A percentile compares a stretch with the other conserved stretches of the same genome.
Conservation (phyloP, 2,888 invertebrate species). For the Rhimphoctona megacephalus region DNA sequence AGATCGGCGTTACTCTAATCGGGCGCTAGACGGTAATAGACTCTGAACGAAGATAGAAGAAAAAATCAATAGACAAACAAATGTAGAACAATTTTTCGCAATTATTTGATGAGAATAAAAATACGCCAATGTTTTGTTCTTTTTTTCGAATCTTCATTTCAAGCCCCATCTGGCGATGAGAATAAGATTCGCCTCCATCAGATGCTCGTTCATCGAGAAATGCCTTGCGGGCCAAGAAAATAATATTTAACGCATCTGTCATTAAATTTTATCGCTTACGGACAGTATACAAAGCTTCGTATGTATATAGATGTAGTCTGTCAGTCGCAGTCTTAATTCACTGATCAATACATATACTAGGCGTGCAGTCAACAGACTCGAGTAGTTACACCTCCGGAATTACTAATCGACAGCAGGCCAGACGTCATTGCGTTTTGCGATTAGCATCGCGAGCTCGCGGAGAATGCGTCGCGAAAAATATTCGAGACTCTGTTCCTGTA, state of each 20-base stretch:
- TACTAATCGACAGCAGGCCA: conserved; percentile 62
- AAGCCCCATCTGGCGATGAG: conserved; percentile 20
- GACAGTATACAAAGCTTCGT: background rate
- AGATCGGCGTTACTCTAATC: background rate
- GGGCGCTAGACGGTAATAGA: background rate
- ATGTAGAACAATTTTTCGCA: background rate
- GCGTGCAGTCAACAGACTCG: conserved; percentile 41
- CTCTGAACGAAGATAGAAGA: background rate
- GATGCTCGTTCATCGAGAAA: conserved; percentile 30
- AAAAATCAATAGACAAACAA: background rate
- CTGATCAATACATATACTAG: conserved; percentile 55
- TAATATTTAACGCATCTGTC: conserved; percentile 52
- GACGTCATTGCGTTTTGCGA: conserved; percentile 61
- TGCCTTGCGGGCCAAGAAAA: conserved; percentile 27
- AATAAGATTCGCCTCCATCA: conserved; percentile 20
- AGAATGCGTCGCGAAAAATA: conserved; percentile 70
- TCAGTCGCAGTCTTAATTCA: conserved; percentile 57
- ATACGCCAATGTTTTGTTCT: background rate
- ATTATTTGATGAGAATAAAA: background rate
- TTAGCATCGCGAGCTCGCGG: conserved; percentile 70
- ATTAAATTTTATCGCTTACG: conserved; percentile 59
- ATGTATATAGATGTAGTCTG: background rate
- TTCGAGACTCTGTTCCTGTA: conserved; percentile 41
- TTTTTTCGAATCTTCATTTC: background rate
- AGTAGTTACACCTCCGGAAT: conserved; percentile 58